phyloP scores from a whole-genome alignment of 2,888 invertebrate species.

The Sinotaia quadrata region DNA sequence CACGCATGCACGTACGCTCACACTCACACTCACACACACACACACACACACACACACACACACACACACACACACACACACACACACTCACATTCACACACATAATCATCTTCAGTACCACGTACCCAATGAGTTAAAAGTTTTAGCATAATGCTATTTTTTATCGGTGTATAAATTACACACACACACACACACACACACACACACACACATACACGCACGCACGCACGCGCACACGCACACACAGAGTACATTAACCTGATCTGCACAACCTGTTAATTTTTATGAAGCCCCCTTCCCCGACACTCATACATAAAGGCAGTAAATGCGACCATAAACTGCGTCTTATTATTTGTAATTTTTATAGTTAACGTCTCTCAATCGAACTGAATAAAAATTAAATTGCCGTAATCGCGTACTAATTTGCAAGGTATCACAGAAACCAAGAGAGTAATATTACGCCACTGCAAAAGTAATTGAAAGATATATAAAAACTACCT shows the following conservation, averaged over 20 bases:
- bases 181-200: not conserved
- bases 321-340: not conserved
- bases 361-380: too few relatives aligned
- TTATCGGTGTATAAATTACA: too few relatives aligned
- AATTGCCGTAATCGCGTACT: too few relatives aligned
- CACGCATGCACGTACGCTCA: not conserved
- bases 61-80: not conserved
- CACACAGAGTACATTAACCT: not conserved
- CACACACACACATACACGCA: conserved; percentile 1
- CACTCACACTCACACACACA: not conserved
- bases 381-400: too few relatives aligned
- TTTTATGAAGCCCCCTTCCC: not conserved
- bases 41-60: not conserved
- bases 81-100: not conserved
- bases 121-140: too few relatives aligned
- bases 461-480: too few relatives aligned
- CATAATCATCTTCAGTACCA: not conserved
- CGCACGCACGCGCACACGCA: not conserved
- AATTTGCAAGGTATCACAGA: too few relatives aligned
- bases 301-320: not conserved
- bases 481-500: too few relatives aligned
- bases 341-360: too few relatives aligned
- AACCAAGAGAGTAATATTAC: too few relatives aligned
- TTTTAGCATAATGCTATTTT: too few relatives aligned
- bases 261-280: not conserved